These are phyloP conservation scores for Branchellion lobata DNA, from an alignment of 2,888 invertebrate genomes.

Conservation along the genomic window DNA sequence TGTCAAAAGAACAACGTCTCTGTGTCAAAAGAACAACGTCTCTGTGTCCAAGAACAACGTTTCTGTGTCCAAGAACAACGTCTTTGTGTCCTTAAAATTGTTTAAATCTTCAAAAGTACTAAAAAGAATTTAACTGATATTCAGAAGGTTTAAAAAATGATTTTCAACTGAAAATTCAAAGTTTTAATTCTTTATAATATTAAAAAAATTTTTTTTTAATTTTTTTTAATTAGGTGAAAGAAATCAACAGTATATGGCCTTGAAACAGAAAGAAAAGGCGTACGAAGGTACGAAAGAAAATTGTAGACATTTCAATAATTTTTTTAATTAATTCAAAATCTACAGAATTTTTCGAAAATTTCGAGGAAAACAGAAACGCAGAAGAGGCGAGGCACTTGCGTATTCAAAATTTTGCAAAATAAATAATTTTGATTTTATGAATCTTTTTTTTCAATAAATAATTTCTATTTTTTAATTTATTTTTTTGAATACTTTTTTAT, in stretches of 20 bases:
- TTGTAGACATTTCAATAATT: background rate
- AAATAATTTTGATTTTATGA: constrained; percentile 12
- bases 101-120: too few species aligned
- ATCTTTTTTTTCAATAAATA: constrained; percentile 1
- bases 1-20: too few species aligned
- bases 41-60: too few species aligned
- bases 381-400: constrained; percentile 68
- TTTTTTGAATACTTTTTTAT: background rate
- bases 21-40: too few species aligned
- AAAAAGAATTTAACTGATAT: background rate
- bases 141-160: too few species aligned
- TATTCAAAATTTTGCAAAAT: constrained; percentile 10
- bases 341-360: constrained; percentile 68
- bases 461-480: background rate
- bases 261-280: constrained; percentile 77
- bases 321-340: constrained; percentile 27
- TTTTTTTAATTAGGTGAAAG: constrained; percentile 40
- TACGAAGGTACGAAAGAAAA: constrained; percentile 68
- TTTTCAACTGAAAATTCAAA: too few species aligned
- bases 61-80: too few species aligned
- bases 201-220: background rate
- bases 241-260: constrained; percentile 74
- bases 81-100: too few species aligned
- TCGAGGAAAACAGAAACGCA: constrained; percentile 65
- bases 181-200: background rate